Percentiles rank a stretch among this genome's conserved stretches.
Conservation (phyloP, 2,113 vertebrate genomes). For the Leucosticte australis region DNA sequence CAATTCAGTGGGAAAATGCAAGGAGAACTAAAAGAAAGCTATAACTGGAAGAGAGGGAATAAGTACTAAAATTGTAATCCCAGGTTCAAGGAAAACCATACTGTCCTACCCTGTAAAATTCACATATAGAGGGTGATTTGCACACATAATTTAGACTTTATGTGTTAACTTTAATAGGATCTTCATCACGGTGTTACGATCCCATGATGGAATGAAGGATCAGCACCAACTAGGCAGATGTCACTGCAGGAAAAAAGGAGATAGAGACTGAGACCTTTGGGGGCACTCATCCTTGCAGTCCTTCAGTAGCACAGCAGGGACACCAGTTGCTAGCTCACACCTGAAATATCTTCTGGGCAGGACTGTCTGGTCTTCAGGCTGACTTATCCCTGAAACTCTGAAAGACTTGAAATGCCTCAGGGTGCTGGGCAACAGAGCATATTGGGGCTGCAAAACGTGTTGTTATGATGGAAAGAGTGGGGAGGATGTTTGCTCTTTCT, state of each 20-base stretch:
- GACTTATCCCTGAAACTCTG: not conserved
- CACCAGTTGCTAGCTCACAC: not conserved
- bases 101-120: not conserved
- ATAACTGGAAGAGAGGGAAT: not conserved
- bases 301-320: not conserved
- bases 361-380: not conserved
- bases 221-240: not conserved
- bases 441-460: not conserved
- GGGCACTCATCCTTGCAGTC: not conserved
- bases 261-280: not conserved
- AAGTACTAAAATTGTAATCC: not conserved
- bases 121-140: not conserved
- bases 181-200: accelerated
- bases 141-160: not conserved
- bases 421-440: not conserved
- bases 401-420: not conserved
- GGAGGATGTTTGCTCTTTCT: not conserved
- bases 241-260: not conserved
- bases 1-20: not conserved
- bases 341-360: not conserved
- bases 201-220: accelerated
- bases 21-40: not conserved
- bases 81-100: not conserved
- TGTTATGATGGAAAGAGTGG: not conserved
- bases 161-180: not conserved